Percentiles rank a stretch among this genome's conserved stretches.
Conservation (phyloP, 2,888 invertebrate species). For the Agrotis segetum region DNA sequence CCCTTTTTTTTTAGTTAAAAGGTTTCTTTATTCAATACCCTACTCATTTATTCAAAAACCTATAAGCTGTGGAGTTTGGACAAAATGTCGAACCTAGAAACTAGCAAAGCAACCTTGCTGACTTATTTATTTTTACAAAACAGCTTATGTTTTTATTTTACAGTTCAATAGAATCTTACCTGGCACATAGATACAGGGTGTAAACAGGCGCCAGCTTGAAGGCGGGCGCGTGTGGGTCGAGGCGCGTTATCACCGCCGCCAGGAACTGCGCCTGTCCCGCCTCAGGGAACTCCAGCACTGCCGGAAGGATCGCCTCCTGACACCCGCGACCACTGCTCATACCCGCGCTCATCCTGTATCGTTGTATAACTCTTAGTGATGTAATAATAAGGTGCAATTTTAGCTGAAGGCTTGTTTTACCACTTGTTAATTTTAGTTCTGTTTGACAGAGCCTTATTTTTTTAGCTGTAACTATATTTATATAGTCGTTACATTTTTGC, state of each 20-base stretch:
- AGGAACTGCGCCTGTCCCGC: conserved; percentile 98
- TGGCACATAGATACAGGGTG: conserved; percentile 98
- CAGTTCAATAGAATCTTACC: conserved; percentile 80
- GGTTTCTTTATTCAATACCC: too few relatives aligned
- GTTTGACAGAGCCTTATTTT: background rate
- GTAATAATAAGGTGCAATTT: background rate
- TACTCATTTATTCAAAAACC: too few relatives aligned
- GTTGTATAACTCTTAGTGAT: background rate
- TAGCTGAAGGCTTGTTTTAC: conserved; percentile 30
- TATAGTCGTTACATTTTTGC: too few relatives aligned
- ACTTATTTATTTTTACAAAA: background rate
- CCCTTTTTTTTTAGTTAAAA: too few relatives aligned
- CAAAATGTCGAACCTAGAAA: too few relatives aligned
- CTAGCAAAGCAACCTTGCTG: background rate
- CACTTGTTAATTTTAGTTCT: conserved; percentile 11
- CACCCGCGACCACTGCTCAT: conserved; percentile 88
- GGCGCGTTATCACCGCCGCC: conserved; percentile 96
- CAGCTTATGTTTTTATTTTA: background rate
- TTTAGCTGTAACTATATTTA: background rate
- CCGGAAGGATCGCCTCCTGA: conserved; percentile 97
- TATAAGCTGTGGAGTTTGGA: too few relatives aligned
- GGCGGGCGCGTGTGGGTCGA: conserved; percentile 96
- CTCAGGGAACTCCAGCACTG: conserved; percentile 98
- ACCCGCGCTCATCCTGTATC: conserved; percentile 74
- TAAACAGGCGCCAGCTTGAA: conserved; percentile 99